Evolutionary conservation across 2,797 vertebrate species (phyloP), one percentile per base, ranked within the genome.

Genomic region (Pterois miles): DNA sequence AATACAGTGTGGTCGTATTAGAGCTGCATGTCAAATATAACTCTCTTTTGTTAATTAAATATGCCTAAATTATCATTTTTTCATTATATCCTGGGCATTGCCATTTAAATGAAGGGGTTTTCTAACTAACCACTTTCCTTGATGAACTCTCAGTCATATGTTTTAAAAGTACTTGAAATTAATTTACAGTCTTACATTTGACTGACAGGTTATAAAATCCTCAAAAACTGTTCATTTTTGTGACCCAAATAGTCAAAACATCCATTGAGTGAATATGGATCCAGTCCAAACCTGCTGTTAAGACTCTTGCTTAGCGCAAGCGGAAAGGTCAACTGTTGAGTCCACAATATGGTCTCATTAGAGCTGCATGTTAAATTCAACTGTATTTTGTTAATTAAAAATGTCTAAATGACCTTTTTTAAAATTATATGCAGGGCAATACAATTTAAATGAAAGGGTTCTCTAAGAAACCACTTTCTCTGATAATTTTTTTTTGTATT

Each of bases 141-240:
- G 8, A 27, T 54, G 10, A 67, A 56, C 18, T 36, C 1, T 29
- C 1, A 7, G 20, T 31, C 20, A 29, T 53, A 40, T 65, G 31
- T 31, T 58, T 62, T 25, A 11, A 59, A 78, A 65, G 27, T 63
- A 38, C 72, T 81, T 54, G 62, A 54, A 75, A 22, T 36, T 53
- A 1, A 75, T 75, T 53, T 57, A 63, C 62, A 81, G n/a, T 12
- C 13, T 53, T 13, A 8, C 4, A 52, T n/a, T 40, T 52, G 3
- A 56, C 16, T 40, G 5, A 16, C 22, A 50, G 18, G 8, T 18
- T 14, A 33, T 52, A 43, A 14, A 50, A 65, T 33, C 34, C n/a
- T 13, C 14, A 31, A n/a, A 40, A 22, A 31, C 10, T 48, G 3
- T 65, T n/a, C n/a, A n/a, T n/a, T n/a, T n/a, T n/a, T n/a, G n/a